Base-by-base conservation (phyloP, 2,113 vertebrate species). In the Prochilodus magdalenae region DNA sequence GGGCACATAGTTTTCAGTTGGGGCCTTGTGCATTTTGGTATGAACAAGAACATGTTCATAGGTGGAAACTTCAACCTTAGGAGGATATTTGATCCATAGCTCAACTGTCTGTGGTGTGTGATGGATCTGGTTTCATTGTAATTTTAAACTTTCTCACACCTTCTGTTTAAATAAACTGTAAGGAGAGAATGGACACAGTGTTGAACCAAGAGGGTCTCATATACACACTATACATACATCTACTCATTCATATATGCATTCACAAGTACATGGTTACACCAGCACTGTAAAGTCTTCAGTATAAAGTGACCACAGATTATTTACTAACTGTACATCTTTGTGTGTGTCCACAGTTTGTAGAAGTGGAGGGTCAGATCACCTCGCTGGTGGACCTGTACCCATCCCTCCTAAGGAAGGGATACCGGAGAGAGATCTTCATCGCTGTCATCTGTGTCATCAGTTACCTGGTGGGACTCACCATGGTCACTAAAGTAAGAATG, bases 311-410 rank as follows among this genome's bases (percentile, higher is more conserved):
- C 49, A 16, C 49, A 51, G 49, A 10, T 55, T 1, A 22, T 3
- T 20, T 55, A 22, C 20, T 22, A 73, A 55, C 22, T 71, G 47
- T 26, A 14, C 27, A 27, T 53, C 59, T 84, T 47, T 74, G 75
- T 88, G 86, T 90, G 75, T 88, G 36, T 78, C 65, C 66, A n/a
- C 92, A 99, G 98, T 99, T 99, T 95, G 98, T 99, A 89, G 98
- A 99, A 95, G 98, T 99, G 93, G 98, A 99, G 96, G 98, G 98
- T 94, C 98, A 99, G 96, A 98, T 99, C 96, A 99, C 98, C 65
- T 99, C 98, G 65, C 95, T 99, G 91, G 98, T 99, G 91, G 98
- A 99, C 93, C 96, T 99, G 92, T 96, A 98, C 94, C 98, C 98
- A 70, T 93, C 96, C 92, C 93, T 98, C 95, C 97, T 99, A 94